These are phyloP conservation scores for Heterodera schachtii DNA, from an alignment of 1,140 invertebrate species.

Conservation along the genomic window DNA sequence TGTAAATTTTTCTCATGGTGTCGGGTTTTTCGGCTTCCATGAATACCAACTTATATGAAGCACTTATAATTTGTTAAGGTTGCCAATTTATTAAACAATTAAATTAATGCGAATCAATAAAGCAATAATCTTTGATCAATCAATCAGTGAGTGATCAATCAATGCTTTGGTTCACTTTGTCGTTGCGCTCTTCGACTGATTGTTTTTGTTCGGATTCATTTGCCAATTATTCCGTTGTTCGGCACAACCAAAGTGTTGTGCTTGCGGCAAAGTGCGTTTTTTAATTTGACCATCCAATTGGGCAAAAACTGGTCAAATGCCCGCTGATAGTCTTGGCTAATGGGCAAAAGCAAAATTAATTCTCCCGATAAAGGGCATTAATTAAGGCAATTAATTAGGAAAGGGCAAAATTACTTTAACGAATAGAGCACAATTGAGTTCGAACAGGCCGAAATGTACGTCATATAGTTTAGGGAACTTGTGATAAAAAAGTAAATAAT, in stretches of 20 bases:
- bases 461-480: conserved; percentile 9
- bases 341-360: neutral
- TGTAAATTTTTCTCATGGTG: too few relatives aligned
- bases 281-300: neutral
- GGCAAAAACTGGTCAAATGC: conserved; percentile 21
- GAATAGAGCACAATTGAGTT: conserved; percentile 16
- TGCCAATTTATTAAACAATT: too few relatives aligned
- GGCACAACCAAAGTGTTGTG: neutral
- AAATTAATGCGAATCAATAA: too few relatives aligned
- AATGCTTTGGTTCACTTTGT: too few relatives aligned
- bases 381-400: neutral
- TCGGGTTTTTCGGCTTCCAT: too few relatives aligned
- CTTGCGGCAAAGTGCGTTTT: neutral
- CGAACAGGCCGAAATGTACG: conserved; percentile 18
- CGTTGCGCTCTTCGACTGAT: too few relatives aligned
- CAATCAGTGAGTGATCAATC: too few relatives aligned
- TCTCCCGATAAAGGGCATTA: too few relatives aligned
- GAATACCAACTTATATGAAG: too few relatives aligned
- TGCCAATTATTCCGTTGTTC: neutral
- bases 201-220: too few relatives aligned
- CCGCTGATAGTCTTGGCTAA: conserved; percentile 12
- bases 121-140: too few relatives aligned
- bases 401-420: conserved; percentile 1
- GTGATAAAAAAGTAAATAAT: conserved; percentile 7
- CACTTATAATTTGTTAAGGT: too few relatives aligned